A percentile compares a stretch with the other conserved stretches of the same genome.
phyloP scores from a whole-genome alignment of 2,113 vertebrate genomes.

The Dipodomys ordii region DNA sequence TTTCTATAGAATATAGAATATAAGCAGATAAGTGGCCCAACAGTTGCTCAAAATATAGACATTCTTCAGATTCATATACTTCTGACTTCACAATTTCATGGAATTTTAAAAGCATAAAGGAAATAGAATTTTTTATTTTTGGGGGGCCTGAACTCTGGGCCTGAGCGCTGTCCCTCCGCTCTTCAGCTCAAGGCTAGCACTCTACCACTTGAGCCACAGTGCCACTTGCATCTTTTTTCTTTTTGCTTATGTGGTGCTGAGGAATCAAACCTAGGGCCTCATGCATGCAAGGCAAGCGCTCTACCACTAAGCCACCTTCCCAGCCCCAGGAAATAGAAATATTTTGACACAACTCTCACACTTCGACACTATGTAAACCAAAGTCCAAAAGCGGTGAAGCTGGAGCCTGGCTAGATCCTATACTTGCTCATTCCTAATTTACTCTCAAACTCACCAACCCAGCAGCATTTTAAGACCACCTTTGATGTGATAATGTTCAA shows the following conservation, averaged over 20 bases:
- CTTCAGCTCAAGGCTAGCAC: too few species aligned
- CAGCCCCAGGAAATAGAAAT: not conserved
- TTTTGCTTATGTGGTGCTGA: too few species aligned
- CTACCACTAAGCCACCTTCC: too few species aligned
- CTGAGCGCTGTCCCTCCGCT: too few species aligned
- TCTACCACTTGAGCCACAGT: too few species aligned
- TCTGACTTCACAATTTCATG: not conserved
- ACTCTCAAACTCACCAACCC: constrained; percentile 22
- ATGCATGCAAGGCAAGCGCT: too few species aligned
- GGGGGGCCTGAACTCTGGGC: too few species aligned
- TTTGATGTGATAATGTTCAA: not conserved
- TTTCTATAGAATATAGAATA: not conserved
- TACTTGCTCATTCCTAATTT: not conserved
- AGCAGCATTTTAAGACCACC: not conserved
- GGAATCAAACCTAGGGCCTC: too few species aligned
- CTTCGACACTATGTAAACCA: not conserved
- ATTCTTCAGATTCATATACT: not conserved
- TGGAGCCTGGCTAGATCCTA: not conserved
- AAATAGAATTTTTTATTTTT: not conserved
- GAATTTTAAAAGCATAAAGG: not conserved
- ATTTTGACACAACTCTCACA: not conserved
- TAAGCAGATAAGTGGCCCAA: not conserved
- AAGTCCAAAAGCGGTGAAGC: not conserved
- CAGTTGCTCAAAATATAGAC: not conserved
- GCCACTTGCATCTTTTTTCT: too few species aligned